Conservation (phyloP, 2,888 invertebrate species). For the Conistra vaccinii region DNA sequence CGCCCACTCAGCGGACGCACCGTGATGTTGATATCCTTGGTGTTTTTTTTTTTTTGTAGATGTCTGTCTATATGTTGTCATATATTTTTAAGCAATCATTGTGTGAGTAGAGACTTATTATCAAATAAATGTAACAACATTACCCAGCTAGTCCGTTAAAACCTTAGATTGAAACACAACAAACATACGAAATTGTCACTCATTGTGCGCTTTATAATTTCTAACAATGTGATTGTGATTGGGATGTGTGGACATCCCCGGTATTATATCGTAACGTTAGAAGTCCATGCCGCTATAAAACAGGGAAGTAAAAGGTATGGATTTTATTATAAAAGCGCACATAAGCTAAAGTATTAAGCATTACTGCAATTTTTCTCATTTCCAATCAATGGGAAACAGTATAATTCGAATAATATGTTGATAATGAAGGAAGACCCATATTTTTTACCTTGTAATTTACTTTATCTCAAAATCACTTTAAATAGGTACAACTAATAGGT, state of each 20-base stretch:
- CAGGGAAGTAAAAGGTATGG: neutral
- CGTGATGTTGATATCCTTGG: slow-evolving; percentile 43
- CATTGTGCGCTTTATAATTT: neutral
- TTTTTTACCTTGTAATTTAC: neutral
- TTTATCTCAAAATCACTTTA: neutral
- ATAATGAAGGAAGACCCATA: neutral
- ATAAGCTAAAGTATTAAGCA: neutral
- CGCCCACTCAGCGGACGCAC: slow-evolving; percentile 80
- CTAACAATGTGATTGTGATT: too few species aligned
- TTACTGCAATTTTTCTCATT: neutral
- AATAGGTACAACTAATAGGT: neutral
- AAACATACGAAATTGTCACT: neutral
- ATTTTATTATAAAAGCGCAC: neutral
- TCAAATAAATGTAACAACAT: neutral
- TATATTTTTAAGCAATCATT: neutral
- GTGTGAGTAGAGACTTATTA: neutral
- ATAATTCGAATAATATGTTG: neutral
- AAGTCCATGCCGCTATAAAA: neutral
- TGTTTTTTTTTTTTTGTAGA: slow-evolving; percentile 20
- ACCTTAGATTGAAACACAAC: neutral
- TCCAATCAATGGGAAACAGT: neutral
- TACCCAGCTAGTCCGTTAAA: neutral
- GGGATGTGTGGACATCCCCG: too few species aligned
- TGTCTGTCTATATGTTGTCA: neutral
- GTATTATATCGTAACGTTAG: too few species aligned